Base-by-base conservation (phyloP, 2,888 invertebrate genomes). In the Drosophila barbarae region DNA sequence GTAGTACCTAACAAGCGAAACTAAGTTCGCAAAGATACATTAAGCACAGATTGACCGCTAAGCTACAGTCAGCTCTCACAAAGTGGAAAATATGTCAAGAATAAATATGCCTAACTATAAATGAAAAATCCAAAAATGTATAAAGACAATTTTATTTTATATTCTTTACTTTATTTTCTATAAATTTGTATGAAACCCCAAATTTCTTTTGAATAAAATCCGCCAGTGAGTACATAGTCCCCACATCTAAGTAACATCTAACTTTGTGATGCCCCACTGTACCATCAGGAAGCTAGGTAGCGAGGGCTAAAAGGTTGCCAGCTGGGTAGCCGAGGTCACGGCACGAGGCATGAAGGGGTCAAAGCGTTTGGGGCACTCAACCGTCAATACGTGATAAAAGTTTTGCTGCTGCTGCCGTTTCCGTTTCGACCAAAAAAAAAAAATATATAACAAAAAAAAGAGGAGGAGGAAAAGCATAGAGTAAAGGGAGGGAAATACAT, bases 331-430 rank as follows among this genome's bases (percentile, higher is more conserved):
- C 30, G 30, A 63, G 61, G 61, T 60, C 63, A 56, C 23, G 59
- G 42, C 13, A 46, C 34, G 44, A 21, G 51, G 51, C 28, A 30
- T 10, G 32, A 13, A 46, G 52, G 35, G 68, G 63, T 56, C 55
- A 58, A 59, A 59, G 59, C 51, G 51, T 65, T 42, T 54, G 42
- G 68, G 65, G 71, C 74, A 71, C 69, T 79, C 74, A 79, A 73
- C 79, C 71, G 77, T 79, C 79, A 82, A 79, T 79, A 77, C 73
- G 74, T 82, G 83, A 79, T 82, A 82, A 82, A 79, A 82, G 81
- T 76, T 65, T 51, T 53, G 41, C 58, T 68, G 68, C 68, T 54
- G 63, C 71, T 81, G 73, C 76, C 73, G 78, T 68, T 75, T 77
- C 73, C 72, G 81, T 68, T 68, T 47, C 42, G 36, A 30, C 41